Conservation (phyloP, 1,140 invertebrate genomes). For the Rhopalosiphum padi region DNA sequence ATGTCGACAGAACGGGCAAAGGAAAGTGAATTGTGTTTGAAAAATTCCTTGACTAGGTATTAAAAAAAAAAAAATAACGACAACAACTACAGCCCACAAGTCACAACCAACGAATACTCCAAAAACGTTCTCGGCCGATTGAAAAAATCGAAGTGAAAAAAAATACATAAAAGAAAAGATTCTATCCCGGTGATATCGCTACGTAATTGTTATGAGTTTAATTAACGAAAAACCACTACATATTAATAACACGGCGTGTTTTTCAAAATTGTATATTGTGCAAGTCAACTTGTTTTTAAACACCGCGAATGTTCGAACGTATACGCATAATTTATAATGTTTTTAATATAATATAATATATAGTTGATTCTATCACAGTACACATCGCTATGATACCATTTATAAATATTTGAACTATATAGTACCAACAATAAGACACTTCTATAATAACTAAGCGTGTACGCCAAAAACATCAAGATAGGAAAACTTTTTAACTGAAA, state of each 20-base stretch:
- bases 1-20: neutral
- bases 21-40: neutral
- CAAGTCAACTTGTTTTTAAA: neutral
- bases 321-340: neutral
- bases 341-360: neutral
- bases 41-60: conserved; percentile 17
- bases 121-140: neutral
- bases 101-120: neutral
- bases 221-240: neutral
- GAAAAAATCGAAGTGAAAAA: neutral
- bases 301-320: neutral
- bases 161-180: neutral
- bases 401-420: neutral
- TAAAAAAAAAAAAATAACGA: neutral
- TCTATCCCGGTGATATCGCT: rapidly evolving
- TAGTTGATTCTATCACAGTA: neutral
- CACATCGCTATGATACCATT: neutral
- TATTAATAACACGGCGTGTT: neutral
- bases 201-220: neutral
- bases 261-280: neutral
- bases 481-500: neutral
- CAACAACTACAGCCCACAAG: neutral
- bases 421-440: neutral
- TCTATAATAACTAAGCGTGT: neutral
- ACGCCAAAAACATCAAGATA: neutral